Base-by-base conservation (phyloP, 1,140 invertebrate genomes). In the Papilio polyxenes region DNA sequence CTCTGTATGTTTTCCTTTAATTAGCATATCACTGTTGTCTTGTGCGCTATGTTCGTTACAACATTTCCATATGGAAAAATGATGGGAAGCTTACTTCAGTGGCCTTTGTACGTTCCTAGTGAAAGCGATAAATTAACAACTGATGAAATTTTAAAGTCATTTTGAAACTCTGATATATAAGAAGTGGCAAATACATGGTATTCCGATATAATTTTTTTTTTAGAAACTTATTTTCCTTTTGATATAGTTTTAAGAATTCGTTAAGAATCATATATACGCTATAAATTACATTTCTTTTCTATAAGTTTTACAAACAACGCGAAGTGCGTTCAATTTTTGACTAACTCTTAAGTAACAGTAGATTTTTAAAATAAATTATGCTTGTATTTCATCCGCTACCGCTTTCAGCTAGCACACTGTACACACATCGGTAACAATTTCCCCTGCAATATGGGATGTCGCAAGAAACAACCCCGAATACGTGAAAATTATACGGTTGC, bases 1-100 rank as follows among this genome's bases (percentile, higher is more conserved):
- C 87, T 89, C 88, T 86, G 85, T 83, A 83, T 93, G 90, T 94
- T 94, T 93, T 93, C 90, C 91, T 93, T 94, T 93, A 94, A 94
- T 94, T 94, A 94, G 88, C 93, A 94, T 94, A 92, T 90, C 88
- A 88, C 85, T 93, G 93, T 93, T 93, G 92, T 94, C 93, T 94
- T 94, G 87, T 89, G 84, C 90, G 88, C 86, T 90, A 85, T 87
- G 90, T 89, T 91, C 88, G 89, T 89, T 91, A 92, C 89, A 89
- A 89, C 90, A 94, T 93, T 93, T 92, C 93, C 93, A 93, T 94
- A 94, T 93, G 92, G 92, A 94, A 94, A 94, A 94, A 94, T 92
- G 89, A 93, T 92, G 89, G 90, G 86, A 90, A 87, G 89, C 87
- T 89, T 80, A 69, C 62, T 80, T 56, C 56, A 37, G 40, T 69